phyloP scores from a whole-genome alignment of 2,113 vertebrate species.

The Lophochroa leadbeateri region DNA sequence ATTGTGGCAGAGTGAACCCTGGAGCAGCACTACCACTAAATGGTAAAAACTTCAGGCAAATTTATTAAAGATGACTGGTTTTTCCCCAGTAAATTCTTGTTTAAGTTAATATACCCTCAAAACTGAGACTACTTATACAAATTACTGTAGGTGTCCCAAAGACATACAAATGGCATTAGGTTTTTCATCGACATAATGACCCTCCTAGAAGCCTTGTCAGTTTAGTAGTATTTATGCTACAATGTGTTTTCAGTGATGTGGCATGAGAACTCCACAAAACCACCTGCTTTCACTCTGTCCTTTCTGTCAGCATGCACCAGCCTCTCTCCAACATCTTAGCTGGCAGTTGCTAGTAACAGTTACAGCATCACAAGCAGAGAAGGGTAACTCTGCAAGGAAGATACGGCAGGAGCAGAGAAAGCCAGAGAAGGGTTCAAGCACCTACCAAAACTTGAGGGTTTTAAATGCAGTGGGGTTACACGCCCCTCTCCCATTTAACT shows the following conservation, averaged over 20 bases:
- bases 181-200: not conserved
- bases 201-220: not conserved
- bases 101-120: not conserved
- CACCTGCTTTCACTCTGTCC: not conserved
- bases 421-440: not conserved
- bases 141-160: not conserved
- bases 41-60: too few relatives aligned
- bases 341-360: not conserved
- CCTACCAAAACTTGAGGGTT: not conserved
- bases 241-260: not conserved
- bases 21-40: too few relatives aligned
- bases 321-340: not conserved
- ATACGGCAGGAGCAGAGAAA: not conserved
- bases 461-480: not conserved
- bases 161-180: not conserved
- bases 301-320: not conserved
- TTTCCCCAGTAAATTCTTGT: not conserved
- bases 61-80: not conserved
- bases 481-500: not conserved
- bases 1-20: too few relatives aligned
- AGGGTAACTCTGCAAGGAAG: not conserved
- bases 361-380: not conserved
- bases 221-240: not conserved
- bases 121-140: not conserved
- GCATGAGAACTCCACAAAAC: not conserved